Base-by-base conservation (phyloP, 2,888 invertebrate genomes). In the Limnephilus rhombicus region DNA sequence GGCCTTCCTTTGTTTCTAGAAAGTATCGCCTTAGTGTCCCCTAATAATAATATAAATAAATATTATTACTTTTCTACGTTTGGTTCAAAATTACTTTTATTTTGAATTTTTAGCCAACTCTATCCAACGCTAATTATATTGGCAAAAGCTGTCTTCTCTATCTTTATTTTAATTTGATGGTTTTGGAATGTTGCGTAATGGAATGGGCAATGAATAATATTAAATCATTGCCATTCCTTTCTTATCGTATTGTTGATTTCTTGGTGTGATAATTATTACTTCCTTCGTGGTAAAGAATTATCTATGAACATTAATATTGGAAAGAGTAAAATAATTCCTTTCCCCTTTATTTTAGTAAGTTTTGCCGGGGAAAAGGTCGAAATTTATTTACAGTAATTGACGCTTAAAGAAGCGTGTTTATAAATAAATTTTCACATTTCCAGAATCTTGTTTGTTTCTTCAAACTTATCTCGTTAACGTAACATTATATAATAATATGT, bases 1-100 rank as follows among this genome's bases (percentile, higher is more conserved):
- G 91, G 91, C 81, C 68, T 86, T 86, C 80, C 34, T 89, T 89
- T 89, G 68, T 91, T 91, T 86, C 53, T 91, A 85, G 90, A 53
- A 90, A 37, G 37, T 90, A 82, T 90, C 82, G 45, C 34, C 80
- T 45, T 86, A 86, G 86, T 86, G 86, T n/a, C 86, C 45, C 29
- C 86, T 86, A 45, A 86, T 86, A 37, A 13, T 34, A 34, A 34
- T 31, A 34, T 18, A 24, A 34, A 34, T 18, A 24, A 34, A 83
- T 37, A 37, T 83, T 24, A 68, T 68, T 68, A n/a, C n/a, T 68
- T 68, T 68, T 68, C 68, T 68, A 68, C 4, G 9, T 68, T 87
- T 87, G 31, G 87, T 68, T 87, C n/a, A 45, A 68, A 87, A 12
- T 49, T 53, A 29, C 68, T 49, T 87, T 87, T 49, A 31, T 49